Evolutionary conservation across 2,888 invertebrate species (phyloP).

Genomic region (Netelia inedita): DNA sequence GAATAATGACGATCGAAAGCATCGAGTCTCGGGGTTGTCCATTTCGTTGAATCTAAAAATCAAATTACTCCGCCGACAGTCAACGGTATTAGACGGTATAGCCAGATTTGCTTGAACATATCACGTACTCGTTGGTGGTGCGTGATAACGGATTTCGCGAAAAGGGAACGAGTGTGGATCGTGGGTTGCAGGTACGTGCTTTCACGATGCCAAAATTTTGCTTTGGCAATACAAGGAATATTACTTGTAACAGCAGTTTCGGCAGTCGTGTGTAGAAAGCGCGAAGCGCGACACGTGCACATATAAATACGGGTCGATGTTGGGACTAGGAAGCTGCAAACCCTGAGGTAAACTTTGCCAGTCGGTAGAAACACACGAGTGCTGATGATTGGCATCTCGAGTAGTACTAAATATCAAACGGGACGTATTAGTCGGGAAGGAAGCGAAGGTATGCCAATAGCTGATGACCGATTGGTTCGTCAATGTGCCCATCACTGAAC

Average conservation of each 20-base stretch:
- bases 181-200: conserved; percentile 54
- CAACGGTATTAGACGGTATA: conserved; percentile 21
- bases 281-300: conserved; percentile 69
- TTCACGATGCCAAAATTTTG: conserved; percentile 74
- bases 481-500: conserved; percentile 7
- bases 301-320: conserved; percentile 78
- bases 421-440: background rate
- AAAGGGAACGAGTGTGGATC: background rate
- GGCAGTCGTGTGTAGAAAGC: conserved; percentile 3
- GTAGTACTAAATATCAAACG: background rate
- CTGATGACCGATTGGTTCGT: background rate
- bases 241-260: conserved; percentile 70
- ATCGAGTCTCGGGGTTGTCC: background rate
- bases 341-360: background rate
- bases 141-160: conserved; percentile 1
- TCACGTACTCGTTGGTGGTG: conserved; percentile 19
- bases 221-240: conserved; percentile 76
- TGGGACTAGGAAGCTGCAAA: background rate
- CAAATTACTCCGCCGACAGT: conserved; percentile 9
- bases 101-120: conserved; percentile 1
- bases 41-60: conserved; percentile 40
- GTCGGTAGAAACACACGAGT: conserved; percentile 44
- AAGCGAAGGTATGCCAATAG: conserved; percentile 4
- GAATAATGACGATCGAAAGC: background rate
- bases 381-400: conserved; percentile 34